Evolutionary conservation across 2,113 vertebrate genomes (phyloP), one percentile per base, ranked within the genome.

Genomic region (Sebastes fasciatus): DNA sequence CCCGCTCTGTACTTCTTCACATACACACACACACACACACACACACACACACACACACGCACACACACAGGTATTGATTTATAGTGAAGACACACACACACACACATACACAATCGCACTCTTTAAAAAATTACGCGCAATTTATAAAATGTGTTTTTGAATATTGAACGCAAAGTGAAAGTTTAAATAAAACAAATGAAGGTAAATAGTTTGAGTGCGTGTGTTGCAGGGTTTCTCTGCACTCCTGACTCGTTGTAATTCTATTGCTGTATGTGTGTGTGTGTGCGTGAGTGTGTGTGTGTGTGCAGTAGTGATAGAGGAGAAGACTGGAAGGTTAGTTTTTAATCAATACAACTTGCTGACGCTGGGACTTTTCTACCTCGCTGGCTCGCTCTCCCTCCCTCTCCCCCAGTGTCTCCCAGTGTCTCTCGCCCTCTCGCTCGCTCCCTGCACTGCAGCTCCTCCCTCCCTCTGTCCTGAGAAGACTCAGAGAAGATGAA

Each of bases 331-430:
- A 98, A 98, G 97, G 97, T 98, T 98, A 97, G 96, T 98, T 98
- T 99, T 98, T 98, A 99, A 99, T 99, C 97, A 98, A 99, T 99
- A 98, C 96, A 98, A 99, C 96, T 96, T 98, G 98, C 98, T 99
- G 98, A 99, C 97, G 97, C 96, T 1, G 92, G 80, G 95, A 96
- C 95, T 98, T 99, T 94, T 96, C 96, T 91, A 73, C 89, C 94
- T 95, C 95, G 79, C 96, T 97, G 95, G 95, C 96, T 96, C 96
- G 96, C 91, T 65, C 83, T 17, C 85, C 79, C 79, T 92, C 95
- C 96, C 96, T 95, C 45, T 23, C 68, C 17, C 54, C 57, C 19
- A 7, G 45, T 82, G 77, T 84, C 74, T 77, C 71, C 60, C 5
- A 2, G 8, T 88, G 86, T 90, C 80, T 86, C 88, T 84, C 82